These are phyloP conservation scores for Falco concolor DNA, from an alignment of 2,797 vertebrate species.

Conservation along the genomic window DNA sequence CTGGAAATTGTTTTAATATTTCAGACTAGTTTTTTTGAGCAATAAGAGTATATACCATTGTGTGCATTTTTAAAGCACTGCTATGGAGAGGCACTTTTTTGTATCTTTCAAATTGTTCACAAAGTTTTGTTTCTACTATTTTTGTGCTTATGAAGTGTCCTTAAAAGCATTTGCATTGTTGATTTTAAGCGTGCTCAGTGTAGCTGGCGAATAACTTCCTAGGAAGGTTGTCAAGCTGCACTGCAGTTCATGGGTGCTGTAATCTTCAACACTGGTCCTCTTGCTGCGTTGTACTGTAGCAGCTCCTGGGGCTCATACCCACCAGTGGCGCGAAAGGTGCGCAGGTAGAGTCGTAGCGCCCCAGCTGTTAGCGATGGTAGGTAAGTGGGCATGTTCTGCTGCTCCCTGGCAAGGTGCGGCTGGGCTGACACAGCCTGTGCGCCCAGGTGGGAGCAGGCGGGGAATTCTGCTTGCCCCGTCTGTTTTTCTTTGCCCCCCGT, in stretches of 20 bases:
- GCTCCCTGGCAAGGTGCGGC: not conserved
- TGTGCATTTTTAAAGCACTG: conserved; percentile 68
- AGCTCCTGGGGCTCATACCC: not conserved
- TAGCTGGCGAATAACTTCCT: not conserved
- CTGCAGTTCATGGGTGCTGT: conserved; percentile 28
- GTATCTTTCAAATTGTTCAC: conserved; percentile 56
- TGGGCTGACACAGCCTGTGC: not conserved
- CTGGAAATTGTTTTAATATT: conserved; percentile 26
- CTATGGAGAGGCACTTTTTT: conserved; percentile 63
- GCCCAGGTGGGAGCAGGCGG: not conserved
- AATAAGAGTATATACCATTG: conserved; percentile 58
- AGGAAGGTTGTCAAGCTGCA: not conserved
- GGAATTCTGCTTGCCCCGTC: not conserved
- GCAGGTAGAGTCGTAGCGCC: not conserved
- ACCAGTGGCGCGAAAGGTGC: not conserved
- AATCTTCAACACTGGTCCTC: not conserved
- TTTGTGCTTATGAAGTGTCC: conserved; percentile 68
- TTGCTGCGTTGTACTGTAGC: not conserved
- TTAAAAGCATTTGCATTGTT: conserved; percentile 58
- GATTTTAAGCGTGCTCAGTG: conserved; percentile 14
- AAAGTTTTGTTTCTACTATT: conserved; percentile 52
- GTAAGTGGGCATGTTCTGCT: not conserved
- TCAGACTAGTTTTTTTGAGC: conserved; percentile 62
- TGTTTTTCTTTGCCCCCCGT: not conserved
- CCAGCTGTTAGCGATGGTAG: accelerated